These are phyloP conservation scores for Sycophaga agraensis DNA, from an alignment of 1,140 invertebrate genomes.

Conservation along the genomic window DNA sequence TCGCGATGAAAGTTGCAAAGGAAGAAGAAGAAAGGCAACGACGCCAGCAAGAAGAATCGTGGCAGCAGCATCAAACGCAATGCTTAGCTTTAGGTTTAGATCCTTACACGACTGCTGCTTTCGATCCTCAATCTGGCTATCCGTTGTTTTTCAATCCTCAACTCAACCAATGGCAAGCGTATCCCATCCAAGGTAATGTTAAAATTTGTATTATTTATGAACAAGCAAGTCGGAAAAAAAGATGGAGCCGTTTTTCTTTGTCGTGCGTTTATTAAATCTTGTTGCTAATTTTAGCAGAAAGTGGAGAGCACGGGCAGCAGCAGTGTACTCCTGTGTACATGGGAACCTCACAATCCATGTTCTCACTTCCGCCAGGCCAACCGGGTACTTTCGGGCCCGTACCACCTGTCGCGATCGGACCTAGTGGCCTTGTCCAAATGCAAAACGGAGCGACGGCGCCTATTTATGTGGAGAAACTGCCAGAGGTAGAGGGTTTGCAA, in stretches of 20 bases:
- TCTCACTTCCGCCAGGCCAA: neutral
- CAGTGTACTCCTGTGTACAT: constrained; percentile 40
- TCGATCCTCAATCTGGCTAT: constrained; percentile 61
- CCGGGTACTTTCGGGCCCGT: neutral
- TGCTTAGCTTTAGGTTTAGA: constrained; percentile 64
- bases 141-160: constrained; percentile 64
- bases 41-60: constrained; percentile 64
- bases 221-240: too few relatives aligned
- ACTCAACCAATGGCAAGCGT: constrained; percentile 65
- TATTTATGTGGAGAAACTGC: neutral
- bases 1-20: constrained; percentile 74
- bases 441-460: constrained; percentile 35
- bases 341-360: constrained; percentile 25
- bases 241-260: too few relatives aligned
- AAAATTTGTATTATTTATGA: too few relatives aligned
- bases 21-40: constrained; percentile 67
- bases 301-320: constrained; percentile 21
- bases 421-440: constrained; percentile 19
- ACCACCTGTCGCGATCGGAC: neutral
- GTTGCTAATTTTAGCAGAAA: constrained; percentile 19
- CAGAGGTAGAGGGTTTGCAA: too few relatives aligned
- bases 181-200: constrained; percentile 48
- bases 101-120: constrained; percentile 59
- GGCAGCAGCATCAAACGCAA: constrained; percentile 66
- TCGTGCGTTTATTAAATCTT: too few relatives aligned